Conservation (phyloP, 2,797 vertebrate genomes). For the Coranthus polyacanthus region DNA sequence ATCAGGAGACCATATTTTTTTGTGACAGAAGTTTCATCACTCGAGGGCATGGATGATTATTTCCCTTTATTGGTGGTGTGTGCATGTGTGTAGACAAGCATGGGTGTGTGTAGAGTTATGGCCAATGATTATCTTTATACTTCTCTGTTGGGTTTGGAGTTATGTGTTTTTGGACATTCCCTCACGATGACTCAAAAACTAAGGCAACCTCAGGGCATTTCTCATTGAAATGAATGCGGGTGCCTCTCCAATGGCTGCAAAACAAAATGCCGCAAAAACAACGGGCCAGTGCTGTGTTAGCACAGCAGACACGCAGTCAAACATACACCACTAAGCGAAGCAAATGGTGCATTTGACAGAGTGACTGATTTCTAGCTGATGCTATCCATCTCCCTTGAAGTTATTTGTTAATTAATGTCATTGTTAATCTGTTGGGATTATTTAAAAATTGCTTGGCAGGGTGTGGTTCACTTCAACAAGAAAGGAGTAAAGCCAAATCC, state of each 20-base stretch:
- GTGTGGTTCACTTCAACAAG: constrained; percentile 46
- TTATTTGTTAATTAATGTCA: constrained; percentile 28
- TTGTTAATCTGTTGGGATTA: constrained; percentile 33
- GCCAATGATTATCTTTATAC: constrained; percentile 67
- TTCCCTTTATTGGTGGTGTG: constrained; percentile 46
- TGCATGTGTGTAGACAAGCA: constrained; percentile 31
- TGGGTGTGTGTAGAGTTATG: constrained; percentile 60
- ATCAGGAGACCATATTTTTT: constrained; percentile 76
- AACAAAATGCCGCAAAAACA: constrained; percentile 35
- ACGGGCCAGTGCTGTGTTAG: constrained; percentile 27
- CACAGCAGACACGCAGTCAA: constrained; percentile 32
- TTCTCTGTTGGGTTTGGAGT: constrained; percentile 62
- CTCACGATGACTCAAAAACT: constrained; percentile 63
- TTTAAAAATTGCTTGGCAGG: constrained; percentile 36
- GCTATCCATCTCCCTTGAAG: constrained; percentile 10
- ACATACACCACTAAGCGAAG: constrained; percentile 25
- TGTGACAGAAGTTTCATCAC: constrained; percentile 78
- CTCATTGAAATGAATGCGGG: constrained; percentile 47
- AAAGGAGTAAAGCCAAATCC: constrained; percentile 20
- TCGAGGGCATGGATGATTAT: constrained; percentile 74
- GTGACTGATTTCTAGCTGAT: constrained; percentile 47
- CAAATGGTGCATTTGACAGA: constrained; percentile 31
- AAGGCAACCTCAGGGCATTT: constrained; percentile 50
- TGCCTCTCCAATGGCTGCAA: constrained; percentile 34
- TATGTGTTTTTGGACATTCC: constrained; percentile 74